A percentile compares a stretch with the other conserved stretches of the same genome.
Evolutionary conservation across 2,113 vertebrate species (phyloP).

Genomic region (Saguinus midas): DNA sequence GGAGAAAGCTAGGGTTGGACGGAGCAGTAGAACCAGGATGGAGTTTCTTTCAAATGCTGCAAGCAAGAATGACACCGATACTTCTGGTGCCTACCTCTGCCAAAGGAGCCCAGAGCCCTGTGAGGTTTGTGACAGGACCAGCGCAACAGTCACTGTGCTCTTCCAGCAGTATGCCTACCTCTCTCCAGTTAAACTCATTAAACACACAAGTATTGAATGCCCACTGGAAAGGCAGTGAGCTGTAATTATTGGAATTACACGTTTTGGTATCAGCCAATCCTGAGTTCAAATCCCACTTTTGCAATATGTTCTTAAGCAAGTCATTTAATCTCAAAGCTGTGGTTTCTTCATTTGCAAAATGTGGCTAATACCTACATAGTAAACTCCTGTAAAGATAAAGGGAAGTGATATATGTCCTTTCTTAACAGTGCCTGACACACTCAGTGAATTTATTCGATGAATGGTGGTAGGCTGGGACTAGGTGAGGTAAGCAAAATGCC

Average conservation of each 20-base stretch:
- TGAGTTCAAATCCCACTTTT: neutral
- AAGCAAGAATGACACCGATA: neutral
- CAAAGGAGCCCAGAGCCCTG: neutral
- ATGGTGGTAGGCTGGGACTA: neutral
- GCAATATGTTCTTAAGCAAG: neutral
- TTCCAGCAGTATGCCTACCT: neutral
- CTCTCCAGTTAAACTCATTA: neutral
- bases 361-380: neutral
- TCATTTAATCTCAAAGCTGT: neutral
- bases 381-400: neutral
- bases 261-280: neutral
- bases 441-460: neutral
- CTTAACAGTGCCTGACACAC: neutral
- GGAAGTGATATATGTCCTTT: too few relatives aligned
- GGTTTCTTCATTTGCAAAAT: slow-evolving; percentile 10
- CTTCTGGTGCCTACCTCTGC: neutral
- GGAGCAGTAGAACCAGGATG: neutral
- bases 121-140: neutral
- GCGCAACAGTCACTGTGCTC: neutral
- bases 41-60: neutral
- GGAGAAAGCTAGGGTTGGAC: neutral
- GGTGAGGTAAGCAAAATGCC: neutral
- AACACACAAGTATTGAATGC: neutral
- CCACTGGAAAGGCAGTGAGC: neutral
- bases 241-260: too few relatives aligned